These are phyloP conservation scores for Emydocephalus ijimae DNA, from an alignment of 2,113 vertebrate genomes.

Conservation along the genomic window DNA sequence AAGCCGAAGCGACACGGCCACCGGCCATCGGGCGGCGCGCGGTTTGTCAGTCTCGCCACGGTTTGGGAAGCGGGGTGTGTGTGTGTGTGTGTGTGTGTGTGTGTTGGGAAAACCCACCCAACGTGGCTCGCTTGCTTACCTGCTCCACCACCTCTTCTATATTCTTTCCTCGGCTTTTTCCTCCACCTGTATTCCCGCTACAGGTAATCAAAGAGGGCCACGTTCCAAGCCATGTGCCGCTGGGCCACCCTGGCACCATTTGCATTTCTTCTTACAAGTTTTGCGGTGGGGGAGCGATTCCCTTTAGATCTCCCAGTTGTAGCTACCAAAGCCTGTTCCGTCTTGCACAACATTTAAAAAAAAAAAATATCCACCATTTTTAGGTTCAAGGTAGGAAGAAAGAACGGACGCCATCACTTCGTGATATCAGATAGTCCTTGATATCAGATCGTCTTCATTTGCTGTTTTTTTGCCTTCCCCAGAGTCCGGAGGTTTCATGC, in stretches of 20 bases:
- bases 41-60: not conserved
- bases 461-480: too few relatives aligned
- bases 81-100: too few relatives aligned
- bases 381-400: too few relatives aligned
- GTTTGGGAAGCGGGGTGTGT: too few relatives aligned
- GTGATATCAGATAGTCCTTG: not conserved
- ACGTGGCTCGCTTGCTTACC: not conserved
- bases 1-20: not conserved
- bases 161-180: not conserved
- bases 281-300: too few relatives aligned
- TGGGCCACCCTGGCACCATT: not conserved
- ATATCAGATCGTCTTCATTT: too few relatives aligned
- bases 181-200: not conserved
- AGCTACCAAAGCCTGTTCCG: not conserved
- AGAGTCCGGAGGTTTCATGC: too few relatives aligned
- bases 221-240: not conserved
- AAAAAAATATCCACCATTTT: too few relatives aligned
- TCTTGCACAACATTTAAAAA: too few relatives aligned
- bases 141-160: not conserved
- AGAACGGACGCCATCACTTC: not conserved
- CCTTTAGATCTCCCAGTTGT: not conserved
- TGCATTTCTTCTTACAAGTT: not conserved
- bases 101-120: not conserved
- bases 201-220: not conserved
- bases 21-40: too few relatives aligned